Evolutionary conservation across 2,888 invertebrate species (phyloP).

Genomic region (Minunthozetes semirufus): DNA sequence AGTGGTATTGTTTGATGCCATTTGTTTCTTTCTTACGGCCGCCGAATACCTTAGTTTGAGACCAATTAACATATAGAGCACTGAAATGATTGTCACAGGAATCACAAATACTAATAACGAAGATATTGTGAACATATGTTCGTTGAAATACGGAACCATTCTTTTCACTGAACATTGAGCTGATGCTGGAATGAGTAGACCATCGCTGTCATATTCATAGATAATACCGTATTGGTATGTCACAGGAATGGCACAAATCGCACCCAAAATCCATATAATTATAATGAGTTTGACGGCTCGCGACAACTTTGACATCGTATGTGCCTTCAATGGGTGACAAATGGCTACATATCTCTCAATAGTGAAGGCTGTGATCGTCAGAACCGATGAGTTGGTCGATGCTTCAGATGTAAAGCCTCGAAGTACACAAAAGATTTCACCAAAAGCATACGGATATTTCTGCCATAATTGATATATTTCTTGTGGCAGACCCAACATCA

Average conservation of each 20-base stretch:
- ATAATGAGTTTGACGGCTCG: constrained; percentile 72
- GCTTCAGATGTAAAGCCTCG: constrained; percentile 75
- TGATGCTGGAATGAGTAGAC: constrained; percentile 5
- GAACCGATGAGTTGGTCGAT: constrained; percentile 65
- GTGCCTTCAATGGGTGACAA: constrained; percentile 65
- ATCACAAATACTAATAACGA: constrained; percentile 62
- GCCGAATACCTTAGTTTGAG: constrained; percentile 40
- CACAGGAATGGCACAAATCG: constrained; percentile 50
- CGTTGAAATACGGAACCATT: constrained; percentile 64
- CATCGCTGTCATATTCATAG: constrained; percentile 38
- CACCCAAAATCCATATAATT: constrained; percentile 68
- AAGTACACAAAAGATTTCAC: constrained; percentile 67
- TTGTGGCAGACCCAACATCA: constrained; percentile 71
- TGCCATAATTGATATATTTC: constrained; percentile 57
- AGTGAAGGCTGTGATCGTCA: constrained; percentile 75
- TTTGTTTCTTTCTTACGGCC: not conserved
- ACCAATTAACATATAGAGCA: constrained; percentile 59
- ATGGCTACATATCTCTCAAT: constrained; percentile 79
- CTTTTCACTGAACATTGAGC: constrained; percentile 51
- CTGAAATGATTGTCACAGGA: constrained; percentile 75
- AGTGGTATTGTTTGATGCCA: not conserved
- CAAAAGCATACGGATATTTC: constrained; percentile 53
- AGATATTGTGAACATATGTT: constrained; percentile 61
- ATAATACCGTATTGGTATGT: constrained; percentile 66
- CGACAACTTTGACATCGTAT: constrained; percentile 52